Percentiles rank a stretch among this genome's conserved stretches.
Evolutionary conservation across 2,888 invertebrate genomes (phyloP).

Genomic region (Lagria hirta): DNA sequence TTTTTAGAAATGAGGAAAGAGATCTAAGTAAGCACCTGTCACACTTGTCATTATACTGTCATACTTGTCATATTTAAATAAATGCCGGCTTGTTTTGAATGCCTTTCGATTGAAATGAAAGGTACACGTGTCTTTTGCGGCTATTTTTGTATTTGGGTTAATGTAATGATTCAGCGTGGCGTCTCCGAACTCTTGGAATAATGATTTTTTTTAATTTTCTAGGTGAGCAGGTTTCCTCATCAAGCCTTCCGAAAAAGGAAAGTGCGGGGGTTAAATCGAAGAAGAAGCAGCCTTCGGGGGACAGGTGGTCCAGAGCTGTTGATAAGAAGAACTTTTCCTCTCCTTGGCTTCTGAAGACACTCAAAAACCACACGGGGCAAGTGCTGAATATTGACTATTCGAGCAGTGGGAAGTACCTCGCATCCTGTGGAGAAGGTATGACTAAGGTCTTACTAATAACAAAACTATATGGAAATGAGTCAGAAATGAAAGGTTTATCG

Average conservation of each 20-base stretch:
- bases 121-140: conserved; percentile 35
- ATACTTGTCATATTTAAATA: conserved; percentile 6
- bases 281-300: conserved; percentile 51
- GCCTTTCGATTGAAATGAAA: conserved; percentile 1
- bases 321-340: conserved; percentile 64
- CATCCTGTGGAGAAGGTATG: conserved; percentile 83
- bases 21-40: too few species aligned
- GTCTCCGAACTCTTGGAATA: background rate
- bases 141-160: conserved; percentile 32
- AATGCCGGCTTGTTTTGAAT: conserved; percentile 4
- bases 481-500: too few species aligned
- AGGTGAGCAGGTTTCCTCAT: conserved; percentile 28
- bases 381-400: conserved; percentile 80
- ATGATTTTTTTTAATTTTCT: conserved; percentile 19
- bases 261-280: conserved; percentile 45
- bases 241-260: conserved; percentile 31
- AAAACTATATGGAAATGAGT: too few species aligned
- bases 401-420: conserved; percentile 82
- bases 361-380: conserved; percentile 79
- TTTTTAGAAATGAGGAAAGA: too few species aligned
- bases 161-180: too few species aligned
- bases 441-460: too few species aligned
- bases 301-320: conserved; percentile 55
- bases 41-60: too few species aligned
- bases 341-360: conserved; percentile 76